Base-by-base conservation (phyloP, 2,888 invertebrate species). In the Steromphala cineraria region DNA sequence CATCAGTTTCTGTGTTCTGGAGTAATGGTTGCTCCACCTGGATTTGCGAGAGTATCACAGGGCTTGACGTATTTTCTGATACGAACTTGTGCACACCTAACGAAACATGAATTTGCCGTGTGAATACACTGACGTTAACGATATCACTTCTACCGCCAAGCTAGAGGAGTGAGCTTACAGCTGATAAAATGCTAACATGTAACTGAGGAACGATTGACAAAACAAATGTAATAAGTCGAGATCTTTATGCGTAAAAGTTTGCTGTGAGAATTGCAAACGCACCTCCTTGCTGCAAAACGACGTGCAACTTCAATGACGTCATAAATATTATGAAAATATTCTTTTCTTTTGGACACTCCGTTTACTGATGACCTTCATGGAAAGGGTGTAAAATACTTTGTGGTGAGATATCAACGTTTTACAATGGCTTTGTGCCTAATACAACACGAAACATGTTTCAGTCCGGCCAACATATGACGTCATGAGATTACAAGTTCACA, bases 1-100 rank as follows among this genome's bases (percentile, higher is more conserved):
- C 71, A 36, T 40, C 2, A 17, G 71, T 71, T 71, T 56, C 36
- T 71, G 71, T 19, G 19, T 19, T 71, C 36, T 36, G 19, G 71
- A 19, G 19, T 36, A 36, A 71, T 36, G 28, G 31, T 40, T 36
- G 40, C 71, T 36, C 19, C 31, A 36, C 36, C 19, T 71, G 71
- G 71, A 71, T 71, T 71, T 71, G 71, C 71, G 71, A 71, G 28
- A 71, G 36, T 71, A 71, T 71, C 71, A 71, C 71, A 71, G 71
- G 19, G 28, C 17, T 31, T 31, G 36, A 71, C 71, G 36, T 36
- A 71, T 71, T 36, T 36, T 5, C 46, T 46, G 46, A 46, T 19
- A 36, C 28, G 28, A 36, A 40, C 71, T 15, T 36, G 36, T 40
- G 36, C 71, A 71, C 71, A 71, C 19, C 24, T 24, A 36, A 71